Evolutionary conservation across 2,888 invertebrate species (phyloP), one percentile per base, ranked within the genome.

Genomic region (Nudaria mundana): DNA sequence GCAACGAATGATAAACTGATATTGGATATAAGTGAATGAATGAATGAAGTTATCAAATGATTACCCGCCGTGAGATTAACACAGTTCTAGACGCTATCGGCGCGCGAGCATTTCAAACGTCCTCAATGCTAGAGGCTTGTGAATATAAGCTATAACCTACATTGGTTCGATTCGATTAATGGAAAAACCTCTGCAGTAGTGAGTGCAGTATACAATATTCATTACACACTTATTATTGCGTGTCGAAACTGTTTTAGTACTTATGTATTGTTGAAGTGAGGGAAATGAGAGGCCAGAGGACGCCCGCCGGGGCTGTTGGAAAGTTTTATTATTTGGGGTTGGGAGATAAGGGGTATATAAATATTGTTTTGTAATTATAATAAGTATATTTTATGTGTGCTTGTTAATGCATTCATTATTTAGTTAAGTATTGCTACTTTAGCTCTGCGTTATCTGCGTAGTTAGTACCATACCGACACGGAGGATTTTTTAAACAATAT

Each of bases 171-270:
- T 18, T 4, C 18, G 18, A 18, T 20, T 3, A 7, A 20, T 20
- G 5, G 20, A 20, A 20, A 20, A 20, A 20, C 8, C 8, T 5
- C 8, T 20, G n/a, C n/a, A 5, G 20, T 3, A 20, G 3, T 20
- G 5, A 20, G 20, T 28, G 14, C 28, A 28, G 14, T 15, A 13
- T 13, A 14, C n/a, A 28, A 25, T 36, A 23, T 25, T 53, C 32
- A 42, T 42, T 53, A 46, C 38, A 46, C 50, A 38, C 50, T 18
- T 52, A 49, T 46, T 37, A 37, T 40, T 42, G 34, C 46, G 50
- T 43, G 40, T 40, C 47, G 33, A 23, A 33, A 41, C 25, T 25
- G 13, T 38, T 28, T 28, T 20, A 8, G 16, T 28, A 23, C 10
- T 13, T 30, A 7, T 30, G 24, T 13, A 25, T 25, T 25, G 16